Evolutionary conservation across 53 echinoderm and acorn worm genomes (phyloP).

Genomic region (Glandiceps talaboti): DNA sequence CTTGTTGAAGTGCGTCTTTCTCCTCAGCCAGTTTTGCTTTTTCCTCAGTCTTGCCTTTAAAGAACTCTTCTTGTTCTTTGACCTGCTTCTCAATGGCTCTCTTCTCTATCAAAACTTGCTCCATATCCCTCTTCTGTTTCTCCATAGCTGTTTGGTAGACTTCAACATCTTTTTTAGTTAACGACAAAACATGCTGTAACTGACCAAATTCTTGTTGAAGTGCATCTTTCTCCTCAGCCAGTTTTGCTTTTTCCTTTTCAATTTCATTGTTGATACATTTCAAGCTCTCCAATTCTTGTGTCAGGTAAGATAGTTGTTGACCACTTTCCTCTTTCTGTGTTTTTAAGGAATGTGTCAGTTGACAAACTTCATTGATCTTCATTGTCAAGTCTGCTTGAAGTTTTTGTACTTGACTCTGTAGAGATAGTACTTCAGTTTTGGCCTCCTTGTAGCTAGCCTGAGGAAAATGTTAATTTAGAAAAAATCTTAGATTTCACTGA

Average conservation of each 20-base stretch:
- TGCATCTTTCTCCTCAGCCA: not conserved
- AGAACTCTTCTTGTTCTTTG: not conserved
- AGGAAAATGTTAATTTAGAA: too few species aligned
- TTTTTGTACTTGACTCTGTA: not conserved
- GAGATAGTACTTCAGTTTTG: not conserved
- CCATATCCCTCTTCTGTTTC: too few species aligned
- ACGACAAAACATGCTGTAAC: not conserved
- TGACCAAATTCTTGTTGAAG: not conserved
- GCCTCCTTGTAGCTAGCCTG: too few species aligned
- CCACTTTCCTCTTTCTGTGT: not conserved
- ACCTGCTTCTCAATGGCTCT: not conserved
- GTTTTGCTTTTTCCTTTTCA: not conserved
- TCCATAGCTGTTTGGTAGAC: too few species aligned
- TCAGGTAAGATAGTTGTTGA: not conserved
- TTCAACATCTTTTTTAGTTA: not conserved
- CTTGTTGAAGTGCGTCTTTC: not conserved
- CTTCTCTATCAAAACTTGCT: too few species aligned
- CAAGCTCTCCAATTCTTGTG: not conserved
- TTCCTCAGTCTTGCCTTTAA: not conserved
- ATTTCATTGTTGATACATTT: too few species aligned
- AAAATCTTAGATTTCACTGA: too few species aligned
- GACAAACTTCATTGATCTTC: not conserved
- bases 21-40: not conserved
- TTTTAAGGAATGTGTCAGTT: not conserved
- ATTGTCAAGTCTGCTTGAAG: not conserved